Base-by-base conservation (phyloP, 23 tunicate genomes). In the Ciona savignyi region DNA sequence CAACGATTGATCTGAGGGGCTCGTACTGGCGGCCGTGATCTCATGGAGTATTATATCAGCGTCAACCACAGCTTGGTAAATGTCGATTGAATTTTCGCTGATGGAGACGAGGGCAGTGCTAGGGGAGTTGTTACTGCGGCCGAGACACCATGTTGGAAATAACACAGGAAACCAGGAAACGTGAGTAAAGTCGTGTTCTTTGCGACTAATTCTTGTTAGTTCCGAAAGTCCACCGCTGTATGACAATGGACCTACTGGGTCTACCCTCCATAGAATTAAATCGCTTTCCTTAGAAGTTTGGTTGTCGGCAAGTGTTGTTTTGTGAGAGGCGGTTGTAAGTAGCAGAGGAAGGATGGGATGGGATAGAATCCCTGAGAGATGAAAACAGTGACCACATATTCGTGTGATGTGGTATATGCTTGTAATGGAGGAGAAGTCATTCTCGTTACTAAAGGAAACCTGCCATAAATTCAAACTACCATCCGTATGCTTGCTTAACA, bases 391-490 rank as follows among this genome's bases (percentile, higher is more conserved):
- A 3, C 97, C 97, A 65, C 97, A 91, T 26, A 81, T 74, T 31
- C 97, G 76, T 22, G 77, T 25, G 65, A 71, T 71, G 76, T 91
- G 97, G 22, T 62, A 66, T 9, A 91, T 74, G 69, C 97, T 85
- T 1, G 83, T 51, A 0, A 91, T 64, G 28, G 91, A 75, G 24
- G 91, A 76, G 70, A 86, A 85, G 66, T 75, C 77, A 65, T 71
- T 64, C 21, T 32, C 42, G 33, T 89, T 83, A 60, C 79, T 74
- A 51, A 91, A 91, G 35, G 83, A 74, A 27, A 85, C 67, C 62
- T 85, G 93, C 97, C 97, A 91, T 23, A 86, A 64, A 42, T 91
- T 91, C 31, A 91, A 66, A 51, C 97, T 84, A 30, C 97, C 97
- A 72, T 91, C 97, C 9, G 34, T 70, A 34, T 91, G 97, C 49